Conservation (phyloP, 2,888 invertebrate genomes). For the Lochmaea crataegi region DNA sequence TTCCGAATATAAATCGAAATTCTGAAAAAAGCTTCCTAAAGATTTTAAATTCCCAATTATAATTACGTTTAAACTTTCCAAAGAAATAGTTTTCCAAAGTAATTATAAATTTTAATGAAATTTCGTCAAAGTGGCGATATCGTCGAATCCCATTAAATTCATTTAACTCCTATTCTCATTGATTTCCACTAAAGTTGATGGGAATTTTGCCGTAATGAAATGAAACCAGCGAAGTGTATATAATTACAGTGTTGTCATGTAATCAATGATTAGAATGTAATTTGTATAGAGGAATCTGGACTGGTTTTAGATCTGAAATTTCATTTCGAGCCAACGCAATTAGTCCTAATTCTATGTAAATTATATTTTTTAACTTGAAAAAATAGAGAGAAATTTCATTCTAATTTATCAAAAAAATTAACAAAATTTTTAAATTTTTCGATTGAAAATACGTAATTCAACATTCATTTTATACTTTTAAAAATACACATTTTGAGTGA, state of each 20-base stretch:
- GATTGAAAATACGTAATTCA: no score
- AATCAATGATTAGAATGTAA: conserved; percentile 43
- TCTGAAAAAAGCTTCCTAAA: background rate
- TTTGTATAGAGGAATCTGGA: conserved; percentile 7
- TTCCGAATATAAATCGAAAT: no score
- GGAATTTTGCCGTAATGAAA: conserved; percentile 47
- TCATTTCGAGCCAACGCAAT: background rate
- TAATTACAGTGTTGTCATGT: conserved; percentile 41
- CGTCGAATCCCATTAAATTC: conserved; percentile 43
- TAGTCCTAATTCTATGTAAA: background rate
- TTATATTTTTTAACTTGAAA: background rate
- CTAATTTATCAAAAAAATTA: no score
- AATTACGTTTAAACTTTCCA: conserved; percentile 33
- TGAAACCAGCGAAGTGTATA: conserved; percentile 45
- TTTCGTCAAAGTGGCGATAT: conserved; percentile 38
- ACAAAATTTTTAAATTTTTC: no score
- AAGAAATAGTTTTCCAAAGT: conserved; percentile 40
- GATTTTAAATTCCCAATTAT: background rate
- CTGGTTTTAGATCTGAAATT: background rate
- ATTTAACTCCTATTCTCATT: conserved; percentile 41
- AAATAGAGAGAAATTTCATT: background rate
- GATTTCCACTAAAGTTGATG: conserved; percentile 33
- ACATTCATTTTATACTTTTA: no score
- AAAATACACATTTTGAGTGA: no score
- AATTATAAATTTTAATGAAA: conserved; percentile 41